Evolutionary conservation across 1,140 invertebrate species (phyloP).

Genomic region (Lethocerus indicus): DNA sequence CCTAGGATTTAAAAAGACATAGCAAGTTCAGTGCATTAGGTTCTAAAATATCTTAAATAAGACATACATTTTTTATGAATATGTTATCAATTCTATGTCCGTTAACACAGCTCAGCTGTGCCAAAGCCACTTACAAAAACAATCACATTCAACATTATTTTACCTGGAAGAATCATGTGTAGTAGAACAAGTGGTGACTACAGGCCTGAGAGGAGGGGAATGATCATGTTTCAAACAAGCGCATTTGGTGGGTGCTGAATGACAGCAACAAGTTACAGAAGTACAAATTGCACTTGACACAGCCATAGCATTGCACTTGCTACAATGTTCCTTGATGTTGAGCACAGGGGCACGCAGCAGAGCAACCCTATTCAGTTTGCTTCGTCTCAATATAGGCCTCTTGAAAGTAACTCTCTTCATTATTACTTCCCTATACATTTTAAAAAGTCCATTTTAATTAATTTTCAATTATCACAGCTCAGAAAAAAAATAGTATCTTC

Average conservation of each 20-base stretch:
- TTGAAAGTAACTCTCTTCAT: constrained; percentile 7
- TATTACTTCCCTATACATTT: neutral
- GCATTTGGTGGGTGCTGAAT: no score
- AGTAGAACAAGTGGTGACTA: neutral
- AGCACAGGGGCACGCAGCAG: constrained; percentile 13
- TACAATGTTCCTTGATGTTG: constrained; percentile 11
- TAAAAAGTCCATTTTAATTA: no score
- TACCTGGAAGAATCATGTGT: neutral
- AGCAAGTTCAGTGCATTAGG: no score
- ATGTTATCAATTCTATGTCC: no score
- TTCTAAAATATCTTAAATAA: no score
- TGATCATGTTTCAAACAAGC: no score
- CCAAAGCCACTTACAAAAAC: no score
- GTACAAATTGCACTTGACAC: neutral
- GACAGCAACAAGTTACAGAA: neutral
- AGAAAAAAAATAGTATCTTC: neutral
- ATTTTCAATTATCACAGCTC: no score
- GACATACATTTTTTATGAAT: no score
- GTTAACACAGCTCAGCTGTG: no score
- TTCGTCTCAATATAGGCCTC: constrained; percentile 9
- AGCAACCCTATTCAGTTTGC: constrained; percentile 7
- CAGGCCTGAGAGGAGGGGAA: neutral
- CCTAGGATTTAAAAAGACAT: no score
- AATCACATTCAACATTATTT: neutral
- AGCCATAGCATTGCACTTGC: neutral